Percentiles rank a stretch among this genome's conserved stretches.
These are phyloP conservation scores for Adrianichthys oophorus DNA, from an alignment of 2,797 vertebrate species.

Conservation along the genomic window DNA sequence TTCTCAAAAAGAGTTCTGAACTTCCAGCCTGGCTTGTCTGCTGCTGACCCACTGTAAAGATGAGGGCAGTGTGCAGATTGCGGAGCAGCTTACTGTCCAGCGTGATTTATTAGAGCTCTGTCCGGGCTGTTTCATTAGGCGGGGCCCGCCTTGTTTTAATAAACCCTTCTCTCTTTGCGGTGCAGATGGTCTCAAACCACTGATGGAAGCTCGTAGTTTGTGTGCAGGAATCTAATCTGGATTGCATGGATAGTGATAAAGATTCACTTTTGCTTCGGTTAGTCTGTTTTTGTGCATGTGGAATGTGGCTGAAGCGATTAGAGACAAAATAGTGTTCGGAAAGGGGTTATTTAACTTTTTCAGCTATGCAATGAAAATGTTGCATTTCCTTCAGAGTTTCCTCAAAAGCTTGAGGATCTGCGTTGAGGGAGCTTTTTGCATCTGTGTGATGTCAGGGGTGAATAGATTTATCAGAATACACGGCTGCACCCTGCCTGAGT, in stretches of 20 bases:
- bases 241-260: background rate
- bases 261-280: background rate
- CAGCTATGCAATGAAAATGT: background rate
- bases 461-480: slow-evolving; percentile 3
- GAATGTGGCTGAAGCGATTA: no score
- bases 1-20: slow-evolving; percentile 20
- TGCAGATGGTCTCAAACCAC: slow-evolving; percentile 73
- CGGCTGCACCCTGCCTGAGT: slow-evolving; percentile 13
- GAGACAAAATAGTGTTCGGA: no score
- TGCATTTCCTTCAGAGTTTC: slow-evolving; percentile 6
- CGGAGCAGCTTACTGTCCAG: slow-evolving; percentile 60
- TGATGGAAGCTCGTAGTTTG: slow-evolving; percentile 26
- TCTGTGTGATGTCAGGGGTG: background rate
- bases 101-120: slow-evolving; percentile 67
- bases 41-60: slow-evolving; percentile 70
- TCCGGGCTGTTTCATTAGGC: slow-evolving; percentile 66
- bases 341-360: background rate
- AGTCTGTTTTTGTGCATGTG: no score
- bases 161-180: slow-evolving; percentile 52
- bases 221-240: slow-evolving; percentile 48
- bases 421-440: background rate
- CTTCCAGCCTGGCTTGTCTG: slow-evolving; percentile 21
- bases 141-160: slow-evolving; percentile 66
- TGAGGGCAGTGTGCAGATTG: slow-evolving; percentile 60
- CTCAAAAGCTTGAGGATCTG: background rate